These are phyloP conservation scores for Blennius ocellaris DNA, from an alignment of 2,113 vertebrate species.

Conservation along the genomic window DNA sequence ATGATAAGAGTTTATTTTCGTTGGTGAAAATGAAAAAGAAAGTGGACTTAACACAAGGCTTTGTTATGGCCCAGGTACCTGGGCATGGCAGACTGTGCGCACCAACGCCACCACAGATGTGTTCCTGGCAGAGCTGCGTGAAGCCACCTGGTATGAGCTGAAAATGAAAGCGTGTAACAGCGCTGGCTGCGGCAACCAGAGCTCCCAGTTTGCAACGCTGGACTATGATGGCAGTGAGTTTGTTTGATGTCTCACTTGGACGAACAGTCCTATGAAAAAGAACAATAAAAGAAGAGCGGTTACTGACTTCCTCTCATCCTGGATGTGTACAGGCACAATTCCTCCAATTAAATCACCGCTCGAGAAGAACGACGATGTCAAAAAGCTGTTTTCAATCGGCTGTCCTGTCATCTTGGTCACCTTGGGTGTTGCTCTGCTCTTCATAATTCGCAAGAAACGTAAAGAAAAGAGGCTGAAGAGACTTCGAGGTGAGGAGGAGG, in stretches of 20 bases:
- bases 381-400: constrained; percentile 97
- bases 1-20: background rate
- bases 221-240: constrained; percentile 97
- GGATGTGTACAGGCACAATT: constrained; percentile 88
- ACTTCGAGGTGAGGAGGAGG: constrained; percentile 86
- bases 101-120: constrained; percentile 93
- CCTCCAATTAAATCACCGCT: constrained; percentile 96
- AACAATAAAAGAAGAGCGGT: background rate
- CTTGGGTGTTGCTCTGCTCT: constrained; percentile 92
- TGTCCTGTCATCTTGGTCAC: constrained; percentile 96
- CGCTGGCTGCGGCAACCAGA: constrained; percentile 97
- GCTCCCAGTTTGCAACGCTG: constrained; percentile 93
- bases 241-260: constrained; percentile 1
- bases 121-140: constrained; percentile 93
- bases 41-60: background rate
- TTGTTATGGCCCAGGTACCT: constrained; percentile 80
- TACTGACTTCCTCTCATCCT: background rate
- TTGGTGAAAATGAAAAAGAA: background rate
- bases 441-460: constrained; percentile 96
- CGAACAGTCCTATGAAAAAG: background rate
- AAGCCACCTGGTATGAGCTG: constrained; percentile 98
- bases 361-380: constrained; percentile 93
- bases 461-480: constrained; percentile 97
- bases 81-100: constrained; percentile 93
- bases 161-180: constrained; percentile 99